Evolutionary conservation across 2,888 invertebrate genomes (phyloP).

Genomic region (Drosophila hawaiiensis): DNA sequence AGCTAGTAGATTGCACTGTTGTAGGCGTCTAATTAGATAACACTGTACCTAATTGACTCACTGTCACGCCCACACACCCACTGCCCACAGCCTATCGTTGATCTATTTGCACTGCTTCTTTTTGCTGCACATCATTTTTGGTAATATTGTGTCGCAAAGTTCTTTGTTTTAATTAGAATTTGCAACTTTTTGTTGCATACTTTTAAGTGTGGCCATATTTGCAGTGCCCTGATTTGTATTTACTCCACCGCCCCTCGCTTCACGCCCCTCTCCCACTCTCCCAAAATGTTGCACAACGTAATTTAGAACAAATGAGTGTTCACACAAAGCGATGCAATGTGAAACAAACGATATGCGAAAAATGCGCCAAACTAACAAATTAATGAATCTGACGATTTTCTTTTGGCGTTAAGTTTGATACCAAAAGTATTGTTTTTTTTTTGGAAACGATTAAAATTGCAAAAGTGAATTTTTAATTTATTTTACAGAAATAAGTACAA

Average conservation of each 20-base stretch:
- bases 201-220: constrained; percentile 54
- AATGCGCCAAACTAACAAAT: constrained; percentile 17
- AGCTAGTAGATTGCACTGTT: constrained; percentile 45
- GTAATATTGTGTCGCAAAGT: constrained; percentile 52
- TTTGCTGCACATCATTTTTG: constrained; percentile 33
- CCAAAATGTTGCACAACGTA: neutral
- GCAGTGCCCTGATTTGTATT: constrained; percentile 61
- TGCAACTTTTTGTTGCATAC: constrained; percentile 49
- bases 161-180: constrained; percentile 42
- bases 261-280: neutral
- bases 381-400: constrained; percentile 21
- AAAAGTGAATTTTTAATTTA: neutral
- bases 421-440: neutral
- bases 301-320: constrained; percentile 6
- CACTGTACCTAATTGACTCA: constrained; percentile 82
- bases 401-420: neutral
- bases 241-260: neutral
- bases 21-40: constrained; percentile 84
- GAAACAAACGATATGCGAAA: constrained; percentile 24
- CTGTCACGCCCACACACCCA: constrained; percentile 46
- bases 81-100: constrained; percentile 51
- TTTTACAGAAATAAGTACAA: neutral
- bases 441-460: neutral
- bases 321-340: constrained; percentile 24
- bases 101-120: constrained; percentile 28